phyloP scores from a whole-genome alignment of 2,113 vertebrate genomes.

The Nothocercus julius region DNA sequence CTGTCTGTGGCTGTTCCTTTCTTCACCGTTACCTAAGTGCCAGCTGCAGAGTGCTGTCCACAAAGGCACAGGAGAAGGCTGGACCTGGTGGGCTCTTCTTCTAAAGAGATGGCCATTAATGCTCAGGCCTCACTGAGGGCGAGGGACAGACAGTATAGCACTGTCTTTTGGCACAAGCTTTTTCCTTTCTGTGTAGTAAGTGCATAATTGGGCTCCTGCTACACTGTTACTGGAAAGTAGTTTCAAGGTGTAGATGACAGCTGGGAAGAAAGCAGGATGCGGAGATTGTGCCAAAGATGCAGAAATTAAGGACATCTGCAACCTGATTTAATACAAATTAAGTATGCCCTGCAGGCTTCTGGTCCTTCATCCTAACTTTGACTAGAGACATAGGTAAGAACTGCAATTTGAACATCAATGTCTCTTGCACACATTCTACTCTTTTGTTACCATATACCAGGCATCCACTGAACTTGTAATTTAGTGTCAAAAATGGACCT shows the following conservation, averaged over 20 bases:
- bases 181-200: background rate
- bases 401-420: background rate
- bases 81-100: background rate
- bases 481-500: background rate
- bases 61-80: background rate
- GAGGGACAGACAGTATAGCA: background rate
- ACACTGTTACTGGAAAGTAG: background rate
- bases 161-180: background rate
- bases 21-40: background rate
- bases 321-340: background rate
- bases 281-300: background rate
- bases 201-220: background rate
- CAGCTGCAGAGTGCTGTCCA: background rate
- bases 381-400: rapidly evolving
- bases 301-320: background rate
- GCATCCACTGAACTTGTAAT: background rate
- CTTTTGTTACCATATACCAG: background rate
- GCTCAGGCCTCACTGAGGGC: background rate
- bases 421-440: background rate
- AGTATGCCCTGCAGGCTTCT: background rate
- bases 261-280: background rate
- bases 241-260: background rate
- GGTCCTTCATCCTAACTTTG: background rate
- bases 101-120: background rate
- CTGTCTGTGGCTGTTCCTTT: background rate